These are phyloP conservation scores for Scrobipalpa atriplicella DNA, from an alignment of 2,888 invertebrate genomes.

Conservation along the genomic window DNA sequence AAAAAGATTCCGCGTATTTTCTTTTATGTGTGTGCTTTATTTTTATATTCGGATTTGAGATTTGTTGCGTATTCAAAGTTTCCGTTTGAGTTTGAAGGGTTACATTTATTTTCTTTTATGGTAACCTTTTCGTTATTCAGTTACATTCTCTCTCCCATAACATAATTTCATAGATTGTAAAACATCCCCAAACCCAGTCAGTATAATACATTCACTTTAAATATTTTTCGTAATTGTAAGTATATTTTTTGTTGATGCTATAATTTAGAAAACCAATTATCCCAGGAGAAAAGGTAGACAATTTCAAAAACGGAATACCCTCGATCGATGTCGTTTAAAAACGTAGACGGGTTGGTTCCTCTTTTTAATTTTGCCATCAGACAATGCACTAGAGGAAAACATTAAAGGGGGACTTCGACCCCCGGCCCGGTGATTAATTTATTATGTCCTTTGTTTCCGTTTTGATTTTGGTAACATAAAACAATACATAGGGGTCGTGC, in stretches of 20 bases:
- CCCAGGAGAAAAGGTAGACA: background rate
- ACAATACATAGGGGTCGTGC: conserved; percentile 24
- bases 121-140: no score
- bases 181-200: no score
- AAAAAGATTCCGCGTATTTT: conserved; percentile 69
- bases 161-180: no score
- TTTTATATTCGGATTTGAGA: conserved; percentile 23
- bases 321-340: conserved; percentile 66
- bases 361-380: conserved; percentile 79
- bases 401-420: conserved; percentile 74
- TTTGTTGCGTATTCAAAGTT: conserved; percentile 19
- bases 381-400: conserved; percentile 79
- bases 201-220: no score
- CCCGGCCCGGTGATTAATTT: conserved; percentile 77
- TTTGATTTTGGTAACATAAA: conserved; percentile 67
- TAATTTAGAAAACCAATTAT: background rate
- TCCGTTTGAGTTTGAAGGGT: background rate
- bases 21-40: conserved; percentile 49
- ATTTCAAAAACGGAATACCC: conserved; percentile 33
- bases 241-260: background rate
- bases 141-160: no score
- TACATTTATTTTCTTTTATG: background rate
- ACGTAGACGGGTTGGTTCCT: conserved; percentile 68
- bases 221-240: background rate
- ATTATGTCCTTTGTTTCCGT: conserved; percentile 79